A percentile compares a stretch with the other conserved stretches of the same genome.
phyloP scores from a whole-genome alignment of 2,113 vertebrate species.

The Hemiscyllium ocellatum region DNA sequence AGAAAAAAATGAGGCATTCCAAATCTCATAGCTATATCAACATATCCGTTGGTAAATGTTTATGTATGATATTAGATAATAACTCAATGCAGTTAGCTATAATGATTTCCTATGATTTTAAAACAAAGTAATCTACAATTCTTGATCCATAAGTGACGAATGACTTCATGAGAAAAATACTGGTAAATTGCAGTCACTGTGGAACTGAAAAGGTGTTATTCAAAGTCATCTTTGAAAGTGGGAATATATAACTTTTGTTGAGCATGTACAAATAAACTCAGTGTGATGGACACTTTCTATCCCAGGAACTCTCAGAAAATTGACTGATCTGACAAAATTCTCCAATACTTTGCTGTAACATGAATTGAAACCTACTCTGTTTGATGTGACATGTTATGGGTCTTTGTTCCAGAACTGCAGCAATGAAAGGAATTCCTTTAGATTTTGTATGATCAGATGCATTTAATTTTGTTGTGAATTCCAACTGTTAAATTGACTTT shows the following conservation, averaged over 20 bases:
- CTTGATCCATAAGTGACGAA: background rate
- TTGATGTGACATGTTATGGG: too few species aligned
- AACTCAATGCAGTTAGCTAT: background rate
- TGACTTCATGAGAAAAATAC: background rate
- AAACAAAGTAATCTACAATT: background rate
- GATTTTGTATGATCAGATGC: too few species aligned
- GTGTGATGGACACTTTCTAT: background rate
- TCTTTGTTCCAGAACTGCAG: too few species aligned
- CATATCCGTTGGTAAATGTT: background rate
- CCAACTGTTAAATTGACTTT: background rate
- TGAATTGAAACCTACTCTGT: too few species aligned
- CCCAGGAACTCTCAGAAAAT: background rate
- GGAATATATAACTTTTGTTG: background rate
- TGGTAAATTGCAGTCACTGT: background rate
- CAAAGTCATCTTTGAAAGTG: background rate
- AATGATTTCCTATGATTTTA: background rate
- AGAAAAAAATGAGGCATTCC: background rate
- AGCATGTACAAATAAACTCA: background rate
- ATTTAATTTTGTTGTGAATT: too few species aligned
- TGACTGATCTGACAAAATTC: too few species aligned
- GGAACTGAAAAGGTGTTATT: background rate
- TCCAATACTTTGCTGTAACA: too few species aligned
- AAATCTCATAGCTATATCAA: too few species aligned
- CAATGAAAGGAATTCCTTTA: too few species aligned
- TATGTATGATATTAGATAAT: background rate